phyloP scores from a whole-genome alignment of 2,113 vertebrate species.

The Hippocampus guttulatus region DNA sequence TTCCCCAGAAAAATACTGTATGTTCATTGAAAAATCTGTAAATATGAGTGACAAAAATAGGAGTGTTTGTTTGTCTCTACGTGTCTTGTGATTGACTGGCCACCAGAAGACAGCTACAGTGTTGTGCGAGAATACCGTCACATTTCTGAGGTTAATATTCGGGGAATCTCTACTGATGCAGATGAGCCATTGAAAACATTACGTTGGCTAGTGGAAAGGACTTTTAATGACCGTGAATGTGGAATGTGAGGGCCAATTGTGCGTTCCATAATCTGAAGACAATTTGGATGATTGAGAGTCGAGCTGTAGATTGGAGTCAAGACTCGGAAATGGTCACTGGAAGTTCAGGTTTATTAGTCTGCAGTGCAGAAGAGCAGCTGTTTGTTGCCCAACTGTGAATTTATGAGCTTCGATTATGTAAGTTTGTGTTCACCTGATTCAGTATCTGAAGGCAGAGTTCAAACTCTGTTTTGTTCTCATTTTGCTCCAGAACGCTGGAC shows the following conservation, averaged over 20 bases:
- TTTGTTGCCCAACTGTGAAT: slow-evolving; percentile 2
- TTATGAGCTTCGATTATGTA: background rate
- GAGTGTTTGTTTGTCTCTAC: too few species aligned
- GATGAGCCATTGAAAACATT: background rate
- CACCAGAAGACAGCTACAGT: background rate
- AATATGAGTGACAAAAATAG: too few species aligned
- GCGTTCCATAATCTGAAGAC: background rate
- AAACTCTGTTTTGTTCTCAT: background rate
- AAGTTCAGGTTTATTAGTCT: background rate
- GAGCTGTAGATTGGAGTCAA: background rate
- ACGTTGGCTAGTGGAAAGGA: background rate
- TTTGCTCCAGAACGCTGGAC: background rate
- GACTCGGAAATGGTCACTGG: background rate
- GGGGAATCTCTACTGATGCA: background rate
- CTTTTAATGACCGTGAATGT: background rate
- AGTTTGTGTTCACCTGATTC: background rate
- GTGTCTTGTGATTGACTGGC: background rate
- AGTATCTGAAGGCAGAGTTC: background rate
- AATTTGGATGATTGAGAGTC: slow-evolving; percentile 4
- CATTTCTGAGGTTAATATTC: background rate
- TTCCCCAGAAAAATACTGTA: too few species aligned
- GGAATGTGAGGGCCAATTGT: background rate
- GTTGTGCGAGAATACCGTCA: background rate
- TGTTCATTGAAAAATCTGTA: too few species aligned
- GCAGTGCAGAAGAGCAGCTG: slow-evolving; percentile 3